A percentile compares a stretch with the other conserved stretches of the same genome.
Evolutionary conservation across 1,140 invertebrate species (phyloP).

Genomic region (Bilobella aurantiaca): DNA sequence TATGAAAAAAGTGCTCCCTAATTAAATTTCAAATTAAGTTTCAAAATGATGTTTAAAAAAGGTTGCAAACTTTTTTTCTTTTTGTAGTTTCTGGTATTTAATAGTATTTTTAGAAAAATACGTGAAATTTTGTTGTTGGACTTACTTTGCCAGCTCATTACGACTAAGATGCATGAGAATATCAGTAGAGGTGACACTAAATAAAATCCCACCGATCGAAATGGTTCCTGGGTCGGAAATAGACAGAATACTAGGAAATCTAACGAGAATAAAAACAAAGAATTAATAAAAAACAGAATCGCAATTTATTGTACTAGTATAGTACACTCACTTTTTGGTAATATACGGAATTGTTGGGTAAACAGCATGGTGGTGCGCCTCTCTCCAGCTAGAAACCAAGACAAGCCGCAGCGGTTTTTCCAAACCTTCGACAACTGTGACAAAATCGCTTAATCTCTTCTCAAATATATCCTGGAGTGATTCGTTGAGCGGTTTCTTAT

Average conservation of each 20-base stretch:
- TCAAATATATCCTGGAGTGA: slow-evolving; percentile 62
- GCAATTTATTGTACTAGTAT: background rate
- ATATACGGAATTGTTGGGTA: slow-evolving; percentile 68
- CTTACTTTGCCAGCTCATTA: slow-evolving; percentile 65
- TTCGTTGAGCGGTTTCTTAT: slow-evolving; percentile 44
- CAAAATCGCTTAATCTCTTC: slow-evolving; percentile 49
- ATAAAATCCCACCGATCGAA: slow-evolving; percentile 59
- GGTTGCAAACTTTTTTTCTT: background rate
- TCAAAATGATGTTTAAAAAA: background rate
- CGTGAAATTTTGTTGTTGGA: no score
- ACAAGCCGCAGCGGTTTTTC: slow-evolving; percentile 50
- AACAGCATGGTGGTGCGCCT: slow-evolving; percentile 61
- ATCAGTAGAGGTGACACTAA: slow-evolving; percentile 72
- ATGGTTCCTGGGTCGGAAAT: slow-evolving; percentile 67
- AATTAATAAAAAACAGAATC: background rate
- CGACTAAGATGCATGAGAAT: slow-evolving; percentile 65
- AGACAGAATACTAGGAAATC: background rate
- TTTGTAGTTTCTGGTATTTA: no score
- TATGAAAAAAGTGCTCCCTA: background rate
- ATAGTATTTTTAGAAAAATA: no score
- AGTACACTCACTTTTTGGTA: background rate
- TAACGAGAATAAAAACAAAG: background rate
- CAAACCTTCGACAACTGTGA: slow-evolving; percentile 41
- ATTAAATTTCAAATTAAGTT: background rate
- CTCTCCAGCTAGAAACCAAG: slow-evolving; percentile 61